A percentile compares a stretch with the other conserved stretches of the same genome.
phyloP scores from a whole-genome alignment of 2,113 vertebrate species.

The Megaptera novaeangliae region DNA sequence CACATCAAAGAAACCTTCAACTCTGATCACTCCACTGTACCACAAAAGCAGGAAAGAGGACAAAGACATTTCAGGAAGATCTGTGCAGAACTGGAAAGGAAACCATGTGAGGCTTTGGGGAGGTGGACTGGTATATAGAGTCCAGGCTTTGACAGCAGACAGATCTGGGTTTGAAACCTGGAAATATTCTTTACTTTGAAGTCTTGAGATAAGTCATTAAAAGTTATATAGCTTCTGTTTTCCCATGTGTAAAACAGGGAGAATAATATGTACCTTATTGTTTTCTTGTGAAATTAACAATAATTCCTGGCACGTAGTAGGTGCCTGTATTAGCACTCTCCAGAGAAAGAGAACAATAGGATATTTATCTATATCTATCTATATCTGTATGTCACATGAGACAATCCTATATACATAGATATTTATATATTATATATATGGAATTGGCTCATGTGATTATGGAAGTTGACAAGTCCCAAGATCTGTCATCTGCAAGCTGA shows the following conservation, averaged over 20 bases:
- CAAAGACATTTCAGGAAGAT: not conserved
- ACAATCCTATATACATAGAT: not conserved
- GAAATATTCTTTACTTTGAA: not conserved
- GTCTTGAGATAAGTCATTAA: not conserved
- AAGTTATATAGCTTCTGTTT: not conserved
- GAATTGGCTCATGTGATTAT: not conserved
- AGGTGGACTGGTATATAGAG: not conserved
- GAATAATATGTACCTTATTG: not conserved
- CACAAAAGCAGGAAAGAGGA: not conserved
- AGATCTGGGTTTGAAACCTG: not conserved
- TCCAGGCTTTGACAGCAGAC: not conserved
- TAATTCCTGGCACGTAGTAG: not conserved
- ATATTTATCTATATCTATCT: not conserved
- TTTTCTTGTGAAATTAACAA: not conserved
- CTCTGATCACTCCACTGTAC: not conserved
- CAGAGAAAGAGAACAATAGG: not conserved
- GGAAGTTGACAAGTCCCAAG: not conserved
- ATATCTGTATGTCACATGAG: not conserved
- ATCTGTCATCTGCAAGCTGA: not conserved
- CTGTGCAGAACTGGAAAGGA: not conserved
- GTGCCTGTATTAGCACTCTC: not conserved
- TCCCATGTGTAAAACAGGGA: not conserved
- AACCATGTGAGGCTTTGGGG: not conserved
- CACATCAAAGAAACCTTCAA: not conserved
- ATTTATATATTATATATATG: not conserved